Evolutionary conservation across 1,140 invertebrate genomes (phyloP).

Genomic region (Temnothorax longispinosus): DNA sequence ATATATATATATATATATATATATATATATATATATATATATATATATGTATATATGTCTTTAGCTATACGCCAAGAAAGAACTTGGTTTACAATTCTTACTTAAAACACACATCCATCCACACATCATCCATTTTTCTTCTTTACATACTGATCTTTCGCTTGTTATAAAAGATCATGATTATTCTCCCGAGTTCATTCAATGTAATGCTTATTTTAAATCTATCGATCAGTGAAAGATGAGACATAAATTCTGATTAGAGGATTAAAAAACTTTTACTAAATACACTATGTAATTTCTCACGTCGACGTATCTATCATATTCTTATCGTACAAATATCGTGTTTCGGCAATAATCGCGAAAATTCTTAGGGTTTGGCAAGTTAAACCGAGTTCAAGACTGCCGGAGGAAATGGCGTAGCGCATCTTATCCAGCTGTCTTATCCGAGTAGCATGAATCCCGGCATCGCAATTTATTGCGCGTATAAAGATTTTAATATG

Average conservation of each 20-base stretch:
- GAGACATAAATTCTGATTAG: neutral
- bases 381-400: neutral
- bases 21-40: too few relatives aligned
- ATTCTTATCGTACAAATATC: neutral
- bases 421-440: conserved; percentile 47
- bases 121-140: too few relatives aligned
- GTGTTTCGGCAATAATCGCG: neutral
- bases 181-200: neutral
- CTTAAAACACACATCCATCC: too few relatives aligned
- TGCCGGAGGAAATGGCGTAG: neutral
- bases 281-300: too few relatives aligned
- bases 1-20: too few relatives aligned
- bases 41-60: too few relatives aligned
- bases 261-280: neutral
- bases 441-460: neutral
- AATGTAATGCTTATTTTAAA: neutral
- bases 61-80: too few relatives aligned
- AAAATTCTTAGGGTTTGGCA: neutral
- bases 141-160: neutral
- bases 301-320: neutral
- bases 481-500: conserved; percentile 23
- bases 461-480: neutral
- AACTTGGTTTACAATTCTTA: too few relatives aligned
- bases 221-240: neutral
- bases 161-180: neutral